These are phyloP conservation scores for Leuctra nigra DNA, from an alignment of 2,888 invertebrate species.

Conservation along the genomic window DNA sequence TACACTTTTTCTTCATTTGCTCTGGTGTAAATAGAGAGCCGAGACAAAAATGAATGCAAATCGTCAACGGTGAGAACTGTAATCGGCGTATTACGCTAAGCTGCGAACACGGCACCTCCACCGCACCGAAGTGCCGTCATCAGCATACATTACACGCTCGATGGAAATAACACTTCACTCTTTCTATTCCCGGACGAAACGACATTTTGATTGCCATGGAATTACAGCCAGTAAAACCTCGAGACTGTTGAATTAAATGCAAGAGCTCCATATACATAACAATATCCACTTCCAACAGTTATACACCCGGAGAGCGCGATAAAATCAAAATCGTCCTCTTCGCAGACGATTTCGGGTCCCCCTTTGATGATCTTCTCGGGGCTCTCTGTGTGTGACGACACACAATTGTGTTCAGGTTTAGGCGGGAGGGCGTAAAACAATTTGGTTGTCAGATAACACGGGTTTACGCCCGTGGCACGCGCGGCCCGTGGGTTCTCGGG, in stretches of 20 bases:
- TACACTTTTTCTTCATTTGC: too few relatives aligned
- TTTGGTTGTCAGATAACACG: slow-evolving; percentile 20
- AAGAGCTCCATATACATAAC: slow-evolving; percentile 2
- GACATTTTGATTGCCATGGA: slow-evolving; percentile 11
- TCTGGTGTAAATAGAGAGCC: too few relatives aligned
- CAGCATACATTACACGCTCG: not conserved
- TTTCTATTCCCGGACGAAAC: too few relatives aligned
- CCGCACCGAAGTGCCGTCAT: not conserved
- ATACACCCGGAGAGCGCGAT: not conserved
- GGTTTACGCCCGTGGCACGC: slow-evolving; percentile 12
- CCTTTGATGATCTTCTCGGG: not conserved
- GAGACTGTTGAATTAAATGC: not conserved
- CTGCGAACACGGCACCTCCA: too few relatives aligned
- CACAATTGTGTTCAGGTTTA: not conserved
- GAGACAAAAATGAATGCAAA: too few relatives aligned
- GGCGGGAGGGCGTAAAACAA: slow-evolving; percentile 16
- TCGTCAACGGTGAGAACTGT: too few relatives aligned
- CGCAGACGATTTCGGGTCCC: slow-evolving; percentile 3
- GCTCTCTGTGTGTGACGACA: not conserved
- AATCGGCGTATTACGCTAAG: too few relatives aligned
- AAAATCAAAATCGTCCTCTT: slow-evolving; percentile 7
- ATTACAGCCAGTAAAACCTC: slow-evolving; percentile 5
- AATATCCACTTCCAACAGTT: not conserved
- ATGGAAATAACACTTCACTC: not conserved
- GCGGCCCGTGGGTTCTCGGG: too few relatives aligned